Conservation (phyloP, 2,113 vertebrate species). For the Daphoenositta chrysoptera region DNA sequence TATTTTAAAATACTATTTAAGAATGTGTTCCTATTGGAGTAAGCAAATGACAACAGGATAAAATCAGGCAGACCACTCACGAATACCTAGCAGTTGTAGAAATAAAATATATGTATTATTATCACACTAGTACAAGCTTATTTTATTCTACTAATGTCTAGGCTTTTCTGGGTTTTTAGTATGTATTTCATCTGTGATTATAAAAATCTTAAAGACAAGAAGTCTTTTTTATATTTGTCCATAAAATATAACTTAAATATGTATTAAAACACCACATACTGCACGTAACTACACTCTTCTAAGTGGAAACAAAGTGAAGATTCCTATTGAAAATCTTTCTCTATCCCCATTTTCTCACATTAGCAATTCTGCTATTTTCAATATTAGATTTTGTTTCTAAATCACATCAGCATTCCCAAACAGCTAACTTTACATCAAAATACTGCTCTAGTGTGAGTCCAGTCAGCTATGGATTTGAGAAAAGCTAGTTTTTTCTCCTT, state of each 20-base stretch:
- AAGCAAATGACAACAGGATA: not conserved
- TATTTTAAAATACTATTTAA: conserved; percentile 13
- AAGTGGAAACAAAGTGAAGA: not conserved
- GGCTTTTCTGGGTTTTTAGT: not conserved
- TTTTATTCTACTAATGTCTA: not conserved
- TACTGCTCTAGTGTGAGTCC: fast-evolving
- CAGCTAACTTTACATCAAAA: not conserved
- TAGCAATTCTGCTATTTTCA: not conserved
- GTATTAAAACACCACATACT: not conserved
- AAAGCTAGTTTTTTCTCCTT: not conserved
- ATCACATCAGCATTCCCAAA: not conserved
- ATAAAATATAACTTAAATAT: not conserved
- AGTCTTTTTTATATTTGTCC: not conserved
- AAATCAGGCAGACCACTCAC: not conserved
- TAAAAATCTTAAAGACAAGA: not conserved
- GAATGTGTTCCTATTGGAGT: not conserved
- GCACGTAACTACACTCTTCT: not conserved
- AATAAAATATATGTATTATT: not conserved
- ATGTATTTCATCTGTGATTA: not conserved
- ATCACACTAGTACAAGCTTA: not conserved
- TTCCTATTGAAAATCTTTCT: not conserved
- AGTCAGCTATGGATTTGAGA: not conserved
- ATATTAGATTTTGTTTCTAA: not conserved
- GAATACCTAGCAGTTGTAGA: not conserved
- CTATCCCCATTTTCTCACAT: not conserved